Percentiles rank a stretch among this genome's conserved stretches.
Conservation (phyloP, 2,888 invertebrate species). For the Apamea anceps region DNA sequence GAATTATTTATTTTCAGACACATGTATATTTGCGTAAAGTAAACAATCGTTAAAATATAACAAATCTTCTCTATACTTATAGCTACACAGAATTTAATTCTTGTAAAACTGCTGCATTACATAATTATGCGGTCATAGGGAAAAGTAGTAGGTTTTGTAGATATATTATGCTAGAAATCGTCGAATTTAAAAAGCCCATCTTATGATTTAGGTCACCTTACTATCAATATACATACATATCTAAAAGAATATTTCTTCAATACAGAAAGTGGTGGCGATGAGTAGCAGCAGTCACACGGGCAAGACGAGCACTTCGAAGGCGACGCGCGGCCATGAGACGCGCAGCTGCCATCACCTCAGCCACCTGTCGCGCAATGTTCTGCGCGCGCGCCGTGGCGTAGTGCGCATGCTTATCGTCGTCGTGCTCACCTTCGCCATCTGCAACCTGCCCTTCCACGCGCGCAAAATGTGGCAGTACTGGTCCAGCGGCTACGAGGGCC, state of each 20-base stretch:
- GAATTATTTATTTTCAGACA: background rate
- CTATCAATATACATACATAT: background rate
- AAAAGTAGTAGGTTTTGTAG: background rate
- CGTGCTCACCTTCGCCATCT: constrained; percentile 96
- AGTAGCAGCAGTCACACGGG: constrained; percentile 72
- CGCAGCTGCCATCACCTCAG: constrained; percentile 91
- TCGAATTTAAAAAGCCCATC: background rate
- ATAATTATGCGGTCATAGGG: background rate
- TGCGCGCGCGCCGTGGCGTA: constrained; percentile 95
- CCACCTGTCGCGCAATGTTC: constrained; percentile 93
- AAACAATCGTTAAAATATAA: background rate
- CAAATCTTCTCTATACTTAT: background rate
- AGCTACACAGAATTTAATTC: background rate
- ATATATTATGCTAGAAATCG: background rate
- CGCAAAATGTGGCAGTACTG: constrained; percentile 97
- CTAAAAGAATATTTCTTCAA: constrained; percentile 18
- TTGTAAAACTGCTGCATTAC: background rate
- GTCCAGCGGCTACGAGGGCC: constrained; percentile 92
- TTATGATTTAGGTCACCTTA: background rate
- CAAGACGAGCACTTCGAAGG: constrained; percentile 76
- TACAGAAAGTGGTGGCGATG: constrained; percentile 67
- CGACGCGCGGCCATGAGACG: constrained; percentile 81
- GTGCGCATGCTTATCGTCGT: constrained; percentile 97
- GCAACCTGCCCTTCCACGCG: constrained; percentile 97
- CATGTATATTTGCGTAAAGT: background rate